Evolutionary conservation across 2,797 vertebrate genomes (phyloP).

Genomic region (Leuciscus waleckii): DNA sequence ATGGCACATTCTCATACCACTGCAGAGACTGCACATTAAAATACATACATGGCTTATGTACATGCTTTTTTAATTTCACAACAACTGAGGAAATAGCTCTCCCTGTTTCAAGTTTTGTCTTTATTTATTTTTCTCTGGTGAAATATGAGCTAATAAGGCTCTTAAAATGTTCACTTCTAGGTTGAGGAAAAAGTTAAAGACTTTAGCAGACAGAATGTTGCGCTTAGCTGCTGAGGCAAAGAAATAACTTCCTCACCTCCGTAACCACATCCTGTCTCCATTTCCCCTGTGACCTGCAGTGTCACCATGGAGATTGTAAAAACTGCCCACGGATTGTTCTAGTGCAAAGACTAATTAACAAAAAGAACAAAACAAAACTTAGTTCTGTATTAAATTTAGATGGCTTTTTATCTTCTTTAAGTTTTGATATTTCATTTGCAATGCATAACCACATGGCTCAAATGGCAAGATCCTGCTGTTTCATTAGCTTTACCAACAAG

Average conservation of each 20-base stretch:
- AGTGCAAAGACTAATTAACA: not conserved
- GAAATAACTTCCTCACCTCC: constrained; percentile 47
- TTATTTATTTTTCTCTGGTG: not conserved
- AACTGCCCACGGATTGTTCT: not conserved
- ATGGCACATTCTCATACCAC: not conserved
- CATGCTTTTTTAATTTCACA: not conserved
- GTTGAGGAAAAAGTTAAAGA: not conserved
- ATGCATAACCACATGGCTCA: not conserved
- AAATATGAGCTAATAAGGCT: not conserved
- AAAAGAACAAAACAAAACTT: not conserved
- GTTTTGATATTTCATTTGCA: not conserved
- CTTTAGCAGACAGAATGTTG: not conserved
- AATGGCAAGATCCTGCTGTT: not conserved
- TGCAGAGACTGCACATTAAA: not conserved
- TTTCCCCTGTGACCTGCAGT: constrained; percentile 31
- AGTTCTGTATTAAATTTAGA: not conserved
- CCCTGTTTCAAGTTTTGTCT: not conserved
- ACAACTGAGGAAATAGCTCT: not conserved
- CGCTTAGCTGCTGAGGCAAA: constrained; percentile 4
- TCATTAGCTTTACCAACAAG: not conserved
- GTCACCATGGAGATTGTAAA: constrained; percentile 31
- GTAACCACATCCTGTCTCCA: constrained; percentile 50
- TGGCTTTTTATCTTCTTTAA: too few relatives aligned
- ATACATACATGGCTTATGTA: too few relatives aligned
- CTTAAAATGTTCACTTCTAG: not conserved